Evolutionary conservation across 2,888 invertebrate species (phyloP), one percentile per base, ranked within the genome.

Genomic region (Idaea dimidiata): DNA sequence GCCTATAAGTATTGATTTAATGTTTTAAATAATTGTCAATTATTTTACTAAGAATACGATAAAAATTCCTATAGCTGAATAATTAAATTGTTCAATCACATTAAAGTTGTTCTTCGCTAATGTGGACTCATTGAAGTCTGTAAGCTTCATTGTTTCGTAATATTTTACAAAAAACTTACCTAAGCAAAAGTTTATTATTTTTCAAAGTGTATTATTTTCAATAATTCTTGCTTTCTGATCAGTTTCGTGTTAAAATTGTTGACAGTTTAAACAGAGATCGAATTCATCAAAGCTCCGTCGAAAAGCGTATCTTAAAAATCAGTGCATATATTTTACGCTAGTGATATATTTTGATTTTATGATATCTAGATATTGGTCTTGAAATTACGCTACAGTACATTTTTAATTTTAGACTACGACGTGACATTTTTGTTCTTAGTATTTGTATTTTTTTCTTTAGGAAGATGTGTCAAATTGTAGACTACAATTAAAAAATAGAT

Each of bases 311-410:
- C 73, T 68, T 71, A 72, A 76, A 62, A 72, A 71, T 74, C 76
- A 77, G 80, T 80, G 79, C 77, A 78, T 70, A 75, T 76, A 68
- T 74, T 74, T 80, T 83, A 75, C 75, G 43, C 85, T 87, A 87
- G 78, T 87, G 86, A 88, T 87, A 88, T 80, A 77, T 78, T 79
- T 80, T 72, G 68, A 68, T 75, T 79, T 76, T 74, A 80, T 5
- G 14, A 86, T 79, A 81, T n/a, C n/a, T 80, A 85, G 83, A 84
- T 79, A 74, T 90, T 91, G 90, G 90, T 91, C 91, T 77, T 72
- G 82, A 88, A 85, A 79, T 84, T 43, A 84, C 74, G 73, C 76
- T 81, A 79, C 72, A n/a, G 72, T 69, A n/a, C n/a, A n/a, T 24
- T 24, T 24, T 24, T 24, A 24, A 24, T 24, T 5, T 5, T 24